phyloP scores from a whole-genome alignment of 1,140 invertebrate genomes.

The Papilio xuthus region DNA sequence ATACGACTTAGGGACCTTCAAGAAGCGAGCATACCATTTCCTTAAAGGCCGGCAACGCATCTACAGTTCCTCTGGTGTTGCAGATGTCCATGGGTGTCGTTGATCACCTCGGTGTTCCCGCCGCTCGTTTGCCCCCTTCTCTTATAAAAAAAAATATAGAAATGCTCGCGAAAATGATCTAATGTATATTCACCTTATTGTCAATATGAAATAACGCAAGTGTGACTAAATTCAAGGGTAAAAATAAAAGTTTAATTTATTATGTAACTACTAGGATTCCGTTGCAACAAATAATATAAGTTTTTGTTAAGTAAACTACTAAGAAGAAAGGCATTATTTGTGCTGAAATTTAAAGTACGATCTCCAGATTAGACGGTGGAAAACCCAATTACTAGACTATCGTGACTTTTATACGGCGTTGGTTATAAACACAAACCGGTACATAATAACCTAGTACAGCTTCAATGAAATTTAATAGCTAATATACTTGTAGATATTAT shows the following conservation, averaged over 20 bases:
- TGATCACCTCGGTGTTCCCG: too few species aligned
- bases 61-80: too few species aligned
- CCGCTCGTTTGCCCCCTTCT: too few species aligned
- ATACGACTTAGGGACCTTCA: too few species aligned
- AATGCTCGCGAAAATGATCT: too few species aligned
- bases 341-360: neutral
- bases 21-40: too few species aligned
- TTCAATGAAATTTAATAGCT: neutral
- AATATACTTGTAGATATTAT: neutral
- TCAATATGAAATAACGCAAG: too few species aligned
- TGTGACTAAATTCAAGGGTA: too few species aligned
- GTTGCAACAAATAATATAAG: constrained; percentile 27
- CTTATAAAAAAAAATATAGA: too few species aligned
- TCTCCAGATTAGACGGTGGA: constrained; percentile 5
- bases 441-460: constrained; percentile 10
- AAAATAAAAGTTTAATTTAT: constrained; percentile 2
- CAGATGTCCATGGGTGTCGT: too few species aligned
- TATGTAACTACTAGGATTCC: constrained; percentile 12
- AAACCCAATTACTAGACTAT: constrained; percentile 8
- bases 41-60: too few species aligned
- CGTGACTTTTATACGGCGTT: constrained; percentile 11
- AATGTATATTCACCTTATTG: too few species aligned
- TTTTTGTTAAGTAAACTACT: constrained; percentile 8
- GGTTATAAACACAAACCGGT: constrained; percentile 11
- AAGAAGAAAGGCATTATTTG: neutral